Evolutionary conservation across 2,113 vertebrate species (phyloP).

Genomic region (Silurus meridionalis): DNA sequence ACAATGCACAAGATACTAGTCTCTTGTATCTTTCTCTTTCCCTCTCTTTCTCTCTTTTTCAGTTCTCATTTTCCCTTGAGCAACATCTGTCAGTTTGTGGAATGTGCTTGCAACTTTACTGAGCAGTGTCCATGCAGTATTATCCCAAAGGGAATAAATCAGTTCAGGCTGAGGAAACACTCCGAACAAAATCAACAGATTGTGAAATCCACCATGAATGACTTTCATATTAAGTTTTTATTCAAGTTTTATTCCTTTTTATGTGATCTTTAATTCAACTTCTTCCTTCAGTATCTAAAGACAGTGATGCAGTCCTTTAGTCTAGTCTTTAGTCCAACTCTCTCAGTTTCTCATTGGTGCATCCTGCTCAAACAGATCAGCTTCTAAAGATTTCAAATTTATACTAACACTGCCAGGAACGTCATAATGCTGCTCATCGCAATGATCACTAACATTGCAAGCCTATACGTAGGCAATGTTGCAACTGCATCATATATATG

Average conservation of each 20-base stretch:
- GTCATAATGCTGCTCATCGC: background rate
- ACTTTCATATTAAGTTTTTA: background rate
- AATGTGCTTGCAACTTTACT: background rate
- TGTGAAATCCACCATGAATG: background rate
- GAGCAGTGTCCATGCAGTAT: background rate
- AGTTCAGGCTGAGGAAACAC: background rate
- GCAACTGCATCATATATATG: background rate
- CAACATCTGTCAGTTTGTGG: background rate
- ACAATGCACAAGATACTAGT: background rate
- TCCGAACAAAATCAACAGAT: background rate
- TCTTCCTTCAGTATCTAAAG: background rate
- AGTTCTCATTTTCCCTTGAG: background rate
- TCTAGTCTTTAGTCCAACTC: background rate
- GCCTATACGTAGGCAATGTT: background rate
- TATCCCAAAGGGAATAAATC: constrained; percentile 5
- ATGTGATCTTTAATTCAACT: background rate
- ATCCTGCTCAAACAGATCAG: background rate
- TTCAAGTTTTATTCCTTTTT: background rate
- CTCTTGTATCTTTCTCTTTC: background rate
- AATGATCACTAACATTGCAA: background rate
- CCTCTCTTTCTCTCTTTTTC: background rate
- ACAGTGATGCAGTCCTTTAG: background rate
- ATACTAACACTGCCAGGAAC: too few relatives aligned
- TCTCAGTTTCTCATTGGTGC: background rate
- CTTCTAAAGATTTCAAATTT: background rate